phyloP scores from a whole-genome alignment of 2,113 vertebrate genomes.

The Atherinomorus stipes region DNA sequence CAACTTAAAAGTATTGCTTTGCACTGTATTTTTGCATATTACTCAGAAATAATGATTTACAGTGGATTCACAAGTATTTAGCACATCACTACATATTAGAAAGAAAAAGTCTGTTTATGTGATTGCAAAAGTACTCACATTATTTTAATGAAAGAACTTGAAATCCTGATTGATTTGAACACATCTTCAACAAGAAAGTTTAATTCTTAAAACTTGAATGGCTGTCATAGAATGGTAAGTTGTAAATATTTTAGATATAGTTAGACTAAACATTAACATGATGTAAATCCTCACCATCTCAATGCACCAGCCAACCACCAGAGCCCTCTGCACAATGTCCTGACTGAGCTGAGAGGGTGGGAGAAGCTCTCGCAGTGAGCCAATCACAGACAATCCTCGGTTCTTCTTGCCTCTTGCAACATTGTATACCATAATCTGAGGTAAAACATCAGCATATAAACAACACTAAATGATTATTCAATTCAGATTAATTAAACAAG shows the following conservation, averaged over 20 bases:
- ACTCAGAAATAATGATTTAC: too few species aligned
- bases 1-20: too few species aligned
- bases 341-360: constrained; percentile 73
- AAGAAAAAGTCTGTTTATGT: too few species aligned
- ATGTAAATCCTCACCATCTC: constrained; percentile 87
- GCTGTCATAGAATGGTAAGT: neutral
- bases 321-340: constrained; percentile 81
- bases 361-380: constrained; percentile 83
- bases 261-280: neutral
- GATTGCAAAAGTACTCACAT: too few species aligned
- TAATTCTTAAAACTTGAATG: too few species aligned
- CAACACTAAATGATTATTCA: too few species aligned
- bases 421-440: constrained; percentile 90
- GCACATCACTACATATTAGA: too few species aligned
- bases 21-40: too few species aligned
- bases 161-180: too few species aligned
- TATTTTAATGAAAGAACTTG: too few species aligned
- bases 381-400: constrained; percentile 90
- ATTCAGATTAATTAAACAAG: neutral
- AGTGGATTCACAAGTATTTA: too few species aligned
- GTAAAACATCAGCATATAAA: fast-evolving
- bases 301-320: constrained; percentile 93
- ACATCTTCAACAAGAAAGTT: too few species aligned
- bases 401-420: constrained; percentile 89
- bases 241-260: neutral